A percentile compares a stretch with the other conserved stretches of the same genome.
phyloP scores from a whole-genome alignment of 1,140 invertebrate species.

The Drosophila leontia region DNA sequence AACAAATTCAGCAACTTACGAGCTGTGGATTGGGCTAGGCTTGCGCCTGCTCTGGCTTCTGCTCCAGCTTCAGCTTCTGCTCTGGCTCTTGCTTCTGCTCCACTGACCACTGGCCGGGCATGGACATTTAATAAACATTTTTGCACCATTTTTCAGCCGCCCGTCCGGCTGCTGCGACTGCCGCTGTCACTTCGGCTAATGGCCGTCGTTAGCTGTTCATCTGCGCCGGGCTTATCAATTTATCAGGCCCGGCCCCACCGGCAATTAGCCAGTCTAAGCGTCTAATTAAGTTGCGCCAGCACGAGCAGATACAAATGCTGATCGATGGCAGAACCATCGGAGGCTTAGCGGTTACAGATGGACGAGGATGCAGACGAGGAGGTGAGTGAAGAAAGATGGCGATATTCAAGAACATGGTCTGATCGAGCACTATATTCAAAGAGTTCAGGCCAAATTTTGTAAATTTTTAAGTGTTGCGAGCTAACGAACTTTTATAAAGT shows the following conservation, averaged over 20 bases:
- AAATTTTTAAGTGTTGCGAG: not conserved
- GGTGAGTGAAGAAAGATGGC: not conserved
- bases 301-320: conserved; percentile 65
- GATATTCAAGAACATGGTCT: conserved; percentile 11
- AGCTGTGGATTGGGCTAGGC: conserved; percentile 34
- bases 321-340: conserved; percentile 51
- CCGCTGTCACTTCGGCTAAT: conserved; percentile 62
- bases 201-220: conserved; percentile 80
- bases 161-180: conserved; percentile 41
- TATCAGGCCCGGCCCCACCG: conserved; percentile 53
- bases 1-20: conserved; percentile 15
- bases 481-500: not conserved
- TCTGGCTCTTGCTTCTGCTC: conserved; percentile 10
- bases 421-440: not conserved
- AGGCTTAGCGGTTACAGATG: conserved; percentile 3
- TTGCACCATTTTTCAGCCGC: conserved; percentile 72
- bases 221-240: conserved; percentile 75
- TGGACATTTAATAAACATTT: conserved; percentile 79
- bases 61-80: not conserved
- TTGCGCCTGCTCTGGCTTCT: not conserved
- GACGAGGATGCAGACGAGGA: conserved; percentile 1
- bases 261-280: conserved; percentile 77
- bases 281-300: conserved; percentile 78
- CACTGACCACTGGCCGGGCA: conserved; percentile 54
- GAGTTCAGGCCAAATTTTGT: not conserved